These are phyloP conservation scores for Trichonephila clavata DNA, from an alignment of 1,140 invertebrate genomes.

Conservation along the genomic window DNA sequence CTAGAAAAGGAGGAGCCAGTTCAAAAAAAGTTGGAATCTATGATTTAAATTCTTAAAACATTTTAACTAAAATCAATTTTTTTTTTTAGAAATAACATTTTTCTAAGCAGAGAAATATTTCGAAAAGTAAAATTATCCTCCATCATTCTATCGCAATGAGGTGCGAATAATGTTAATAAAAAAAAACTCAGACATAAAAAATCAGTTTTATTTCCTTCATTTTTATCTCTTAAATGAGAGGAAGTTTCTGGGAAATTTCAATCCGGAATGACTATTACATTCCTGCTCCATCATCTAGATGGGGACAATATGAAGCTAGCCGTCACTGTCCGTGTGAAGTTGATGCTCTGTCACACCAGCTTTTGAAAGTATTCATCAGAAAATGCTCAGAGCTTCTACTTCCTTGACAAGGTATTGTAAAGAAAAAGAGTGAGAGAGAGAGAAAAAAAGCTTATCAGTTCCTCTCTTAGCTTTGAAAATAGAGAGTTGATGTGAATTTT, in stretches of 20 bases:
- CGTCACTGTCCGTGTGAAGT: conserved; percentile 29
- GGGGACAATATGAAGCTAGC: conserved; percentile 37
- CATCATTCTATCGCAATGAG: too few species aligned
- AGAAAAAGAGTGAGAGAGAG: neutral
- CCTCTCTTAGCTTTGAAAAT: conserved; percentile 46
- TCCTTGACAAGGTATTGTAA: conserved; percentile 60
- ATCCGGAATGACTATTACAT: conserved; percentile 28
- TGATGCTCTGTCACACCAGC: conserved; percentile 51
- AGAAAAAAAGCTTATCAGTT: conserved; percentile 21
- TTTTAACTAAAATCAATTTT: too few species aligned
- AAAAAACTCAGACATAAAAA: too few species aligned
- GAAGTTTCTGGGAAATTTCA: neutral
- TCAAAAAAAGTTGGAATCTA: too few species aligned
- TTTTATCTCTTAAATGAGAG: neutral
- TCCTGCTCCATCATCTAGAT: conserved; percentile 31
- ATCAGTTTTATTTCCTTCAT: neutral
- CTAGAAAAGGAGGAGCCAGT: too few species aligned
- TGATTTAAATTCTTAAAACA: too few species aligned
- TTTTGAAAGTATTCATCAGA: conserved; percentile 51
- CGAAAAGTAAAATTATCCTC: too few species aligned
- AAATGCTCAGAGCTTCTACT: conserved; percentile 44
- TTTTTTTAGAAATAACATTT: too few species aligned
- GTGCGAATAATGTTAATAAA: too few species aligned
- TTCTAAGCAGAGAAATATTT: too few species aligned
- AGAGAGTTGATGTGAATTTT: conserved; percentile 51